Evolutionary conservation across 2,888 invertebrate species (phyloP).

Genomic region (Tupiocoris notatus): DNA sequence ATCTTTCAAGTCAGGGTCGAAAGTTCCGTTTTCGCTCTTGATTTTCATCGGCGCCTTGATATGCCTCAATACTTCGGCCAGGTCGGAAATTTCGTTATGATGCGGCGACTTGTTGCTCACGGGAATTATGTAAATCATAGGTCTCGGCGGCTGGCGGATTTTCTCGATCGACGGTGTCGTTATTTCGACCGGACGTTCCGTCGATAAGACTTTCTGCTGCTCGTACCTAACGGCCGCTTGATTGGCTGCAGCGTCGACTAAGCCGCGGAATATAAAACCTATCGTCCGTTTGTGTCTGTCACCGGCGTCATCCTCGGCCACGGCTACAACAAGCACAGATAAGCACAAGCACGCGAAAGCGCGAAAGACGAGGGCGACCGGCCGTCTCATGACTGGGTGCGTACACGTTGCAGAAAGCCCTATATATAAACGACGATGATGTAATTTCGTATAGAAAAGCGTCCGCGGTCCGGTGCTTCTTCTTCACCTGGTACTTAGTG

Average conservation of each 20-base stretch:
- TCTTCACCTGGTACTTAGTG: slow-evolving; percentile 1
- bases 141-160: slow-evolving; percentile 39
- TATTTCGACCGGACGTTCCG: slow-evolving; percentile 2
- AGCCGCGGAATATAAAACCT: slow-evolving; percentile 46
- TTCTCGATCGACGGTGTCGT: slow-evolving; percentile 36
- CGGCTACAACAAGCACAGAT: background rate
- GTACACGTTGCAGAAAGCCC: background rate
- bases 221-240: slow-evolving; percentile 35
- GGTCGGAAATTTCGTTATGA: slow-evolving; percentile 28
- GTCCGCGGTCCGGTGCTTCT: slow-evolving; percentile 17
- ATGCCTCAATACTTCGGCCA: slow-evolving; percentile 31
- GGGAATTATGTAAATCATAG: slow-evolving; percentile 46
- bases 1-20: slow-evolving; percentile 30
- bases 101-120: slow-evolving; percentile 40
- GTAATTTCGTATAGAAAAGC: background rate
- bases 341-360: background rate
- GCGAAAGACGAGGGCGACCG: background rate
- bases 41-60: slow-evolving; percentile 33
- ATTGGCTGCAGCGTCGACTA: slow-evolving; percentile 45
- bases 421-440: slow-evolving; percentile 37
- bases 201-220: background rate
- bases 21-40: slow-evolving; percentile 32
- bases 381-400: slow-evolving; percentile 38
- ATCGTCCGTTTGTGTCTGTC: slow-evolving; percentile 45
- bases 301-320: background rate